These are phyloP conservation scores for Lerista edwardsae DNA, from an alignment of 2,797 vertebrate species.

Conservation along the genomic window DNA sequence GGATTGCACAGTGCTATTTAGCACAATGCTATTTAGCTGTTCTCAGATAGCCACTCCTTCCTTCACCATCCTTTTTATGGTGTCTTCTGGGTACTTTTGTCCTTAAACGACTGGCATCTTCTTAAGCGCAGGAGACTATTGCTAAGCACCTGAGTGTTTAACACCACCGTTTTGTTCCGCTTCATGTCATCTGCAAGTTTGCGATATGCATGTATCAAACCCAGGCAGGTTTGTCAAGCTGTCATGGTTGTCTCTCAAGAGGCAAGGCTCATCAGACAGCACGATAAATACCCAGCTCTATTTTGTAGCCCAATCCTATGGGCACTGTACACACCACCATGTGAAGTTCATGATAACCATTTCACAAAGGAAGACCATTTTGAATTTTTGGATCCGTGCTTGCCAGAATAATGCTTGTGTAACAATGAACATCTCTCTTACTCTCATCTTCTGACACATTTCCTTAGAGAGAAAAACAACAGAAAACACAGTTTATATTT, in stretches of 20 bases:
- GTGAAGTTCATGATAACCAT: neutral
- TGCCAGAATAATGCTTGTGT: neutral
- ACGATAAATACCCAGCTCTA: constrained; percentile 7
- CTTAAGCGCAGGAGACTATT: neutral
- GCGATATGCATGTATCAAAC: neutral
- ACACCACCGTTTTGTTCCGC: neutral
- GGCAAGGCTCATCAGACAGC: neutral
- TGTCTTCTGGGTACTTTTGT: neutral
- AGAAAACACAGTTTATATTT: no score
- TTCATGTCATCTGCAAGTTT: neutral
- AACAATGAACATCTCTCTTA: neutral
- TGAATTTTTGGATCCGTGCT: neutral
- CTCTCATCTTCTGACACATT: neutral
- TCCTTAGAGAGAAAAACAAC: neutral
- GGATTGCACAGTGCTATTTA: neutral
- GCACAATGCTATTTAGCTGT: neutral
- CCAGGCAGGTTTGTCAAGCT: neutral
- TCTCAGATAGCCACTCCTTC: neutral
- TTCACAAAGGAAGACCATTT: neutral
- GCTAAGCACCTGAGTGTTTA: neutral
- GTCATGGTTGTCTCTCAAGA: neutral
- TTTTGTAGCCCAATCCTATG: no score
- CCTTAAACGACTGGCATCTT: neutral
- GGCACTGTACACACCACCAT: no score
- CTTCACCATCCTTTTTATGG: neutral